Evolutionary conservation across 2,113 vertebrate genomes (phyloP), one percentile per base, ranked within the genome.

Genomic region (Dicentrarchus labrax): DNA sequence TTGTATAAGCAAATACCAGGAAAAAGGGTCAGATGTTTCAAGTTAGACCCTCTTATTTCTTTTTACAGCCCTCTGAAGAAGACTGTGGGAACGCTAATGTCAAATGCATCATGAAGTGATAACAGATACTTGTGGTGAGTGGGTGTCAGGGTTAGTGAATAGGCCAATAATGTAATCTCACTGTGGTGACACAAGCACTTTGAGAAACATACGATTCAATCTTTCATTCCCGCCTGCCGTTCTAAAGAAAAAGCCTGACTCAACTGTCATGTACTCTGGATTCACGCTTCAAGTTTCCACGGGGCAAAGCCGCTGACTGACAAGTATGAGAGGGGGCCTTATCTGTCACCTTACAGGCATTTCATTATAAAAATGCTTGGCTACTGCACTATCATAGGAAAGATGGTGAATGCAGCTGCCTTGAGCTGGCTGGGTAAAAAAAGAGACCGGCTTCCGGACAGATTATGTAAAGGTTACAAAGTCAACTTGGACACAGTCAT

Each of bases 341-440:
- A 92, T 93, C 88, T 92, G 83, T 87, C 85, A 91, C 86, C 88
- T 89, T 62, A 65, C 76, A 90, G 92, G 74, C 84, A 79, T 90
- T 90, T 88, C 81, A 86, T 93, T 89, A 90, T 77, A 83, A 72
- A 89, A 90, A 73, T 43, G 73, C 86, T 84, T 69, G 72, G 79
- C 75, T 78, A 57, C 69, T 80, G 85, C 78, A 38, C 72, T 80
- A 82, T 88, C 76, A 73, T 17, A 72, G 79, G 76, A 41, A 59
- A 64, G 69, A 90, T 82, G 76, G 73, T 69, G 82, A 83, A 85
- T 69, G 68, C 50, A 51, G 76, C 68, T 61, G 71, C 73, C 69
- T 76, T 61, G 50, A 73, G 72, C 48, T 19, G 39, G 56, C 17
- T 56, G 45, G 72, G 21, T 72, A 54, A 70, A 76, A 76, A 76